These are phyloP conservation scores for Anguilla japonica DNA, from an alignment of 2,113 vertebrate species.

Conservation along the genomic window DNA sequence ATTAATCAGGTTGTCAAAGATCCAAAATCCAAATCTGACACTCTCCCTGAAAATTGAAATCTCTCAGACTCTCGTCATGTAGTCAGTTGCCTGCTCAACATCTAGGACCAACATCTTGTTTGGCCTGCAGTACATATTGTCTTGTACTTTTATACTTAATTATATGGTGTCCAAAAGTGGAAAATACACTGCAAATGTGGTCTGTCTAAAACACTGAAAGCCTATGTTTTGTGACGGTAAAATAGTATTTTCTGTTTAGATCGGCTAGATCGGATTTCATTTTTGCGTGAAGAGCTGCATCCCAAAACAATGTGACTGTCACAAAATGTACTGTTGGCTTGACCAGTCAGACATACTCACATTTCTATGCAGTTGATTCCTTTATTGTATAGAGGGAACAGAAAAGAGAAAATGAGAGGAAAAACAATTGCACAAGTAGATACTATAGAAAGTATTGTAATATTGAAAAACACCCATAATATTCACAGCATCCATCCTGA, in stretches of 20 bases:
- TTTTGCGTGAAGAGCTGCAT: too few species aligned
- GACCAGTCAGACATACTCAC: too few species aligned
- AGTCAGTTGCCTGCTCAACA: neutral
- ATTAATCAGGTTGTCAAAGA: neutral
- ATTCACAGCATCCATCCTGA: neutral
- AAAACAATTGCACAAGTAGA: neutral
- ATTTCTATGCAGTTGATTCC: too few species aligned
- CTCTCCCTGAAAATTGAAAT: neutral
- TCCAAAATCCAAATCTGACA: neutral
- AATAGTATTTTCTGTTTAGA: neutral
- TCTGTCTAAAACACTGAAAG: neutral
- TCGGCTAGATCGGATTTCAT: too few species aligned
- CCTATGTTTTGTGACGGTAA: neutral
- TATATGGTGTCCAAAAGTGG: neutral
- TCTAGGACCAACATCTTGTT: neutral
- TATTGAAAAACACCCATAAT: neutral
- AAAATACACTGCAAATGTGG: neutral
- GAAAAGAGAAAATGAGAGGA: too few species aligned
- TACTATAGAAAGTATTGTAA: too few species aligned
- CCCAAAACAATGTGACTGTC: neutral
- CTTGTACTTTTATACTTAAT: neutral
- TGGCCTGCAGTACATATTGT: neutral
- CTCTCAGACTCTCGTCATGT: neutral
- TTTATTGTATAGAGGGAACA: too few species aligned
- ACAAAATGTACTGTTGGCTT: neutral